These are phyloP conservation scores for Caenorhabditis sp. DNA, from an alignment of 2,888 invertebrate species.

Conservation along the genomic window DNA sequence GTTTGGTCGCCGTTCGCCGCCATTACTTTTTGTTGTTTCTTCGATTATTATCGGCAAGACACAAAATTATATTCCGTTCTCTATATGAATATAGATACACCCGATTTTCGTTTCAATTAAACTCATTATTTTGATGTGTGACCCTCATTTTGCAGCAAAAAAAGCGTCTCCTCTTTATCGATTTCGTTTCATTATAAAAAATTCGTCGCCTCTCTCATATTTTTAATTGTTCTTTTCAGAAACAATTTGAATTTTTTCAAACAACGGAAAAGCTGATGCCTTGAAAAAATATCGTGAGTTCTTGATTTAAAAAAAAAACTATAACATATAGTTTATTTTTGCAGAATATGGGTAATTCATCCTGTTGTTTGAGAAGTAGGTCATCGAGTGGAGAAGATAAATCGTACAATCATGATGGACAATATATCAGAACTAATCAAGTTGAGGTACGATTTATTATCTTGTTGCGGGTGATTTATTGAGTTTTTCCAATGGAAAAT, in stretches of 20 bases:
- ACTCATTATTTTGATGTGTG: background rate
- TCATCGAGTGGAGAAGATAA: constrained; percentile 50
- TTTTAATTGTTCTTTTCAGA: background rate
- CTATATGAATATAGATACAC: background rate
- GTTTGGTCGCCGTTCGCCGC: background rate
- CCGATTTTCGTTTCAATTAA: background rate
- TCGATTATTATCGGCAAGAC: background rate
- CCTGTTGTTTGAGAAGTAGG: constrained; percentile 54
- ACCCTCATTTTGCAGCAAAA: background rate
- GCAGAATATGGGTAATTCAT: constrained; percentile 54
- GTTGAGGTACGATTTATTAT: constrained; percentile 33
- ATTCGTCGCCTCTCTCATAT: background rate
- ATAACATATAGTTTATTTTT: background rate
- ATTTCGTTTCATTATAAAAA: constrained; percentile 1
- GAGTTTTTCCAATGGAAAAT: background rate
- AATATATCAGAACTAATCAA: constrained; percentile 48
- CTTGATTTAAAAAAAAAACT: background rate
- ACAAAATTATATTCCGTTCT: background rate
- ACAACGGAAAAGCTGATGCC: background rate
- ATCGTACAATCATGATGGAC: constrained; percentile 43
- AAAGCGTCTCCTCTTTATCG: background rate
- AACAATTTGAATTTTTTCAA: background rate
- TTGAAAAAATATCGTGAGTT: background rate
- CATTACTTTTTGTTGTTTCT: background rate
- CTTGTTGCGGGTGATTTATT: background rate